A percentile compares a stretch with the other conserved stretches of the same genome.
These are phyloP conservation scores for Candoia aspera DNA, from an alignment of 2,113 vertebrate species.

Conservation along the genomic window DNA sequence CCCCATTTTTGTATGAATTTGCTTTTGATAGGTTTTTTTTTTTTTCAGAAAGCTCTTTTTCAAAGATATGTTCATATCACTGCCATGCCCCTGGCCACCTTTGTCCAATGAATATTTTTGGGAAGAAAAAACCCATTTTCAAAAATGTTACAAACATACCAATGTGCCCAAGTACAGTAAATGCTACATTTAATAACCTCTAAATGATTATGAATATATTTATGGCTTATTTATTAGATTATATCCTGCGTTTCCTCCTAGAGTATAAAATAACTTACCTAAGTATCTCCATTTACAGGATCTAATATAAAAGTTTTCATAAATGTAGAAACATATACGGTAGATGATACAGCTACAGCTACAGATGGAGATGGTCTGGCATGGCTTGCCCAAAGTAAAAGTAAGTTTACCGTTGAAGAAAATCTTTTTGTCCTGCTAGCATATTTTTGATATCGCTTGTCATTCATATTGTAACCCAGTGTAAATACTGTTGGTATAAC, in stretches of 20 bases:
- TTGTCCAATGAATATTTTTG: neutral
- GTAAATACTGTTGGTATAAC: conserved; percentile 61
- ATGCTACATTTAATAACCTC: neutral
- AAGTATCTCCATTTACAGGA: neutral
- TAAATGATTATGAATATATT: neutral
- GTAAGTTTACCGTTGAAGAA: conserved; percentile 80
- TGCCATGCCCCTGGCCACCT: neutral
- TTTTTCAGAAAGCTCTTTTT: neutral
- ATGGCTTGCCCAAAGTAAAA: no score
- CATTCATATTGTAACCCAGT: conserved; percentile 68
- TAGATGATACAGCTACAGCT: neutral
- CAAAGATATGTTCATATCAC: neutral
- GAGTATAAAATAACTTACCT: neutral
- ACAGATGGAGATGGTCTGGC: neutral
- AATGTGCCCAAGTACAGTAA: neutral
- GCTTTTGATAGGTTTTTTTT: neutral
- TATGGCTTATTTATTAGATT: neutral
- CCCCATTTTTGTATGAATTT: neutral
- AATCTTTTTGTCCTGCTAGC: conserved; percentile 74
- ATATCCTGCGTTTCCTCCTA: neutral
- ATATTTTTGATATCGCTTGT: conserved; percentile 73
- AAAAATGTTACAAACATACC: neutral
- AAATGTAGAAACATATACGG: neutral
- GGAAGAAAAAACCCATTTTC: neutral
- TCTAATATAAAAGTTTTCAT: neutral